These are phyloP conservation scores for Hirudinaria manillensis DNA, from an alignment of 2,888 invertebrate genomes.

Conservation along the genomic window DNA sequence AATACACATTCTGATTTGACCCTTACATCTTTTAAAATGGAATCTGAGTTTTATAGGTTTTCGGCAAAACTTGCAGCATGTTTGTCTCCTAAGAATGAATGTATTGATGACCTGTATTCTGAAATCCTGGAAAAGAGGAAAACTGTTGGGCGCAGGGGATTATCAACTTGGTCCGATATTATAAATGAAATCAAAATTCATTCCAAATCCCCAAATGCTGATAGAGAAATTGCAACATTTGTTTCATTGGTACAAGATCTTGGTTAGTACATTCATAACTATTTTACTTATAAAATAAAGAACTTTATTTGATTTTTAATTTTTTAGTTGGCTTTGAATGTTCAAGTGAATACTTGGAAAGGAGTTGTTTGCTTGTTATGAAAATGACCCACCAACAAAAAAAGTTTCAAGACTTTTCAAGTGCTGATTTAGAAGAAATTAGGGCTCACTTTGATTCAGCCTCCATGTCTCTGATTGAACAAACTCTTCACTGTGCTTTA, in stretches of 20 bases:
- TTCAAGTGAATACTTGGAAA: not conserved
- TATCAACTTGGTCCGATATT: not conserved
- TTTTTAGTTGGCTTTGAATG: slow-evolving; percentile 5
- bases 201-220: not conserved
- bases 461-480: not conserved
- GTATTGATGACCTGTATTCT: too few relatives aligned
- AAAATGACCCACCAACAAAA: not conserved
- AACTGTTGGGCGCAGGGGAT: not conserved
- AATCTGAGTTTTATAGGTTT: too few relatives aligned
- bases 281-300: not conserved
- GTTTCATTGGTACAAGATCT: not conserved
- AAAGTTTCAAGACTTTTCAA: not conserved
- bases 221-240: not conserved
- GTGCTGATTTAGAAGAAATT: not conserved
- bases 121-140: too few relatives aligned
- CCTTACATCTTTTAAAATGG: too few relatives aligned
- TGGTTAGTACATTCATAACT: not conserved
- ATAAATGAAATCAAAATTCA: not conserved
- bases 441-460: not conserved
- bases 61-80: too few relatives aligned
- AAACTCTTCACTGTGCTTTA: not conserved
- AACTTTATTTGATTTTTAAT: not conserved
- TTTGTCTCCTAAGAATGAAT: too few relatives aligned
- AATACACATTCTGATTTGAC: too few relatives aligned
- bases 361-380: not conserved